Conservation (phyloP, 1,140 invertebrate genomes). For the Papilio aristodemus region DNA sequence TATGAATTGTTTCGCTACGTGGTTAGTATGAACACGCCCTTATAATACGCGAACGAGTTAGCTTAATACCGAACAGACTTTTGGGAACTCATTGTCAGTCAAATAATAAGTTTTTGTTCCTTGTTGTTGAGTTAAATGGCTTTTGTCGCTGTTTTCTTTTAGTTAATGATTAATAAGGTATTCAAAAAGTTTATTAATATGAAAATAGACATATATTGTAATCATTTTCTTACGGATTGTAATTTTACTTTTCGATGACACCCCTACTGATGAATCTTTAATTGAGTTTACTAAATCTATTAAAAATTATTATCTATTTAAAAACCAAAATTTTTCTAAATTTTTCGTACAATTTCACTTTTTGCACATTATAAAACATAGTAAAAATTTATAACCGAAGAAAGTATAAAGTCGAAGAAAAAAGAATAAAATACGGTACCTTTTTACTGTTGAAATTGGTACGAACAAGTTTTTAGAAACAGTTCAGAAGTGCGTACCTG, state of each 20-base stretch:
- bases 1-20: too few relatives aligned
- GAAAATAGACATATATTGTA: too few relatives aligned
- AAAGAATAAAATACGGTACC: background rate
- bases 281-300: too few relatives aligned
- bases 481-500: background rate
- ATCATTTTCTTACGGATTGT: too few relatives aligned
- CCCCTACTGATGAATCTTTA: too few relatives aligned
- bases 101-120: constrained; percentile 19
- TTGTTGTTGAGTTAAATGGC: constrained; percentile 18
- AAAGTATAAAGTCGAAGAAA: too few relatives aligned
- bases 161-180: background rate
- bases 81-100: constrained; percentile 37
- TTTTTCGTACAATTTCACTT: background rate
- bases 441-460: background rate
- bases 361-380: too few relatives aligned
- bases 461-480: background rate
- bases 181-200: background rate
- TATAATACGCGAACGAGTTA: constrained; percentile 4
- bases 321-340: too few relatives aligned
- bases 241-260: too few relatives aligned
- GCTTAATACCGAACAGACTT: constrained; percentile 18
- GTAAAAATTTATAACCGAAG: too few relatives aligned
- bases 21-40: background rate
- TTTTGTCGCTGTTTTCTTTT: constrained; percentile 13
- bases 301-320: too few relatives aligned